A percentile compares a stretch with the other conserved stretches of the same genome.
Conservation (phyloP, 2,113 vertebrate genomes). For the Centropus unirufus region DNA sequence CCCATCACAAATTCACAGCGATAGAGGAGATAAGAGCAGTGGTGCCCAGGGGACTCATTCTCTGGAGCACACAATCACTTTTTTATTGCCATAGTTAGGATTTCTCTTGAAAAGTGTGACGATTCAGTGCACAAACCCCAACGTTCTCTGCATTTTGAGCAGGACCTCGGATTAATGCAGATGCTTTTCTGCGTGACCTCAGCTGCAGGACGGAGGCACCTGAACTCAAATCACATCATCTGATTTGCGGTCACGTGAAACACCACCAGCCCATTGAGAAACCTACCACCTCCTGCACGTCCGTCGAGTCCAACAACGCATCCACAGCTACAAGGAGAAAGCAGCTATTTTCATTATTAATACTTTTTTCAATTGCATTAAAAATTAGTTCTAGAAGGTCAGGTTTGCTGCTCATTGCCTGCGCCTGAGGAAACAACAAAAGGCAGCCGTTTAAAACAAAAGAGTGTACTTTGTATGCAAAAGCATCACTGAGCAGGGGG, state of each 20-base stretch:
- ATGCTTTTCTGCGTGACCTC: neutral
- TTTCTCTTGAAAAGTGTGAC: neutral
- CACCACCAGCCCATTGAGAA: neutral
- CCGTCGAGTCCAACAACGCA: slow-evolving; percentile 70
- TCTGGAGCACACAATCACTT: neutral
- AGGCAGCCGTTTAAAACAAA: slow-evolving; percentile 17
- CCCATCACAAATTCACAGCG: neutral
- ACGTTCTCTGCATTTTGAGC: neutral
- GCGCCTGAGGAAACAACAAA: slow-evolving; percentile 82
- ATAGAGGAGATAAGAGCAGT: neutral
- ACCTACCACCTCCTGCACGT: slow-evolving; percentile 78
- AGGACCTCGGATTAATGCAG: neutral
- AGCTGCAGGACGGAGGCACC: neutral
- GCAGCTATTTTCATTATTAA: slow-evolving; percentile 91
- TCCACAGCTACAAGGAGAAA: slow-evolving; percentile 85
- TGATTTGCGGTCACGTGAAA: neutral
- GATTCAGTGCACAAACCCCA: neutral
- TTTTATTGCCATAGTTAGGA: neutral
- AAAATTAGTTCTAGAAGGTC: slow-evolving; percentile 88
- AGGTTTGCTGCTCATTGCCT: slow-evolving; percentile 89
- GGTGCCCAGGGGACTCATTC: neutral
- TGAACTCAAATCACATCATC: neutral
- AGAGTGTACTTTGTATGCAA: neutral
- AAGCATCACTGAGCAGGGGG: neutral
- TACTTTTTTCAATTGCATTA: slow-evolving; percentile 82